A percentile compares a stretch with the other conserved stretches of the same genome.
Conservation (phyloP, 2,797 vertebrate genomes). For the Rallus crepitans region DNA sequence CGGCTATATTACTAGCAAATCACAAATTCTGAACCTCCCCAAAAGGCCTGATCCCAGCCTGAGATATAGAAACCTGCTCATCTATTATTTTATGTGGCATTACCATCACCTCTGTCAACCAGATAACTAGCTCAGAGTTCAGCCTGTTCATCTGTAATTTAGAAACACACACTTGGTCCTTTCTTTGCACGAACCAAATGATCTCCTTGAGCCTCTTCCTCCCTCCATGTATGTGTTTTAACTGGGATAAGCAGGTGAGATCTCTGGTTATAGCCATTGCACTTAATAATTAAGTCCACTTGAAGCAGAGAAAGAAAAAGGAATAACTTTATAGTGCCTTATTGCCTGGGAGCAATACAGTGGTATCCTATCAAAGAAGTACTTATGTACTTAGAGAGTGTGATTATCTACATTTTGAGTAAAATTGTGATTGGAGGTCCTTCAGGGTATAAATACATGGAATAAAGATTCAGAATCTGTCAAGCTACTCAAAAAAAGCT, state of each 20-base stretch:
- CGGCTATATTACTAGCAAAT: background rate
- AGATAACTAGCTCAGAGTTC: background rate
- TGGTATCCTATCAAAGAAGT: background rate
- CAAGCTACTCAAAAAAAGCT: background rate
- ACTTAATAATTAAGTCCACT: background rate
- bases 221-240: background rate
- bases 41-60: background rate
- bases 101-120: background rate
- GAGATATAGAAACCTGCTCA: background rate
- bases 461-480: background rate
- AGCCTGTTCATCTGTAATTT: background rate
- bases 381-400: background rate
- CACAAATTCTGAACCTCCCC: background rate
- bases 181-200: background rate
- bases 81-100: background rate
- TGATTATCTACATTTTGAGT: background rate
- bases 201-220: background rate
- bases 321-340: background rate
- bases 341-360: background rate
- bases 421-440: background rate
- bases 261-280: background rate
- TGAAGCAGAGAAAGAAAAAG: background rate
- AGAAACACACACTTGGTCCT: background rate
- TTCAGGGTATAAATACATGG: background rate
- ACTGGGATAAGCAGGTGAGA: background rate